These are phyloP conservation scores for Lutjanus erythropterus DNA, from an alignment of 2,113 vertebrate species.

Conservation along the genomic window DNA sequence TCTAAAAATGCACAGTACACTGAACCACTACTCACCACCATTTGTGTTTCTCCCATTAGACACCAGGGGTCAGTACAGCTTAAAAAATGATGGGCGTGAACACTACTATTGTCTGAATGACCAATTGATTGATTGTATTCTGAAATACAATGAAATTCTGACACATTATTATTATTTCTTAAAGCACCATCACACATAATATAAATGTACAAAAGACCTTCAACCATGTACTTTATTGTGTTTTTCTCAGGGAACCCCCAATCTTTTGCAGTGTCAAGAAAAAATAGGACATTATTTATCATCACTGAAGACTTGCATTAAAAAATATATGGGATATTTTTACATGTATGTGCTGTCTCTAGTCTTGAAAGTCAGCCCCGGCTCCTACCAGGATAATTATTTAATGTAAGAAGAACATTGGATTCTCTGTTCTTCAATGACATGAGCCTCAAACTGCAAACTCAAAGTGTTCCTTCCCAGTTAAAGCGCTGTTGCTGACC, in stretches of 20 bases:
- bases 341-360: not conserved
- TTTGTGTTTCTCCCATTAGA: slow-evolving; percentile 8
- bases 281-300: not conserved
- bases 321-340: not conserved
- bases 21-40: not conserved
- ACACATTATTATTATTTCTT: not conserved
- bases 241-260: not conserved
- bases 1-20: not conserved
- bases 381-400: not conserved
- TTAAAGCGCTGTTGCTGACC: not conserved
- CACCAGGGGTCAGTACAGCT: slow-evolving; percentile 70
- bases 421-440: not conserved
- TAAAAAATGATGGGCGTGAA: not conserved
- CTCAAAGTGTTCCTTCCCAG: not conserved
- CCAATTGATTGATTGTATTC: not conserved
- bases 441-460: not conserved
- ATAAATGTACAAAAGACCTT: not conserved
- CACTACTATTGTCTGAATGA: not conserved
- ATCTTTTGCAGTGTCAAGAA: not conserved
- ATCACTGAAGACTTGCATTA: not conserved
- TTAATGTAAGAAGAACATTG: not conserved
- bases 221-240: not conserved
- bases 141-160: not conserved
- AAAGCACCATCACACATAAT: not conserved
- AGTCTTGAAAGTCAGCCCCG: not conserved